Conservation (phyloP, 2,113 vertebrate genomes). For the Gadus chalcogrammus region DNA sequence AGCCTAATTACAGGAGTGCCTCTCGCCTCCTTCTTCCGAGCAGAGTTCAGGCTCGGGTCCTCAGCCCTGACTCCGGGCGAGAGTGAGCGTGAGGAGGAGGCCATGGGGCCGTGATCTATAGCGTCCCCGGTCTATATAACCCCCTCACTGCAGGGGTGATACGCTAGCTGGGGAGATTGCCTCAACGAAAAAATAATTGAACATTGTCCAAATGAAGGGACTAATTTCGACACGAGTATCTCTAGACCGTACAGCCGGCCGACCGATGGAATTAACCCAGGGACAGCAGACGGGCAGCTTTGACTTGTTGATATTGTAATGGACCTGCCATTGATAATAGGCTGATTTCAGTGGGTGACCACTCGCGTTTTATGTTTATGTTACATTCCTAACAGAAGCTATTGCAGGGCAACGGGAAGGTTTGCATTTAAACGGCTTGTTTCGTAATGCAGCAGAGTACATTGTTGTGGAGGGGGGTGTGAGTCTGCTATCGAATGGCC, state of each 20-base stretch:
- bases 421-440: slow-evolving; percentile 39
- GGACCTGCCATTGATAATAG: slow-evolving; percentile 2
- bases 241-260: too few relatives aligned
- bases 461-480: slow-evolving; percentile 13
- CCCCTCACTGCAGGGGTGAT: too few relatives aligned
- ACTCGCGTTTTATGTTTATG: slow-evolving; percentile 18
- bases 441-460: slow-evolving; percentile 37
- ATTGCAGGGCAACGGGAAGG: slow-evolving; percentile 27
- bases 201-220: too few relatives aligned
- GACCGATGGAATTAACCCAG: too few relatives aligned
- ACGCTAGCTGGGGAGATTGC: too few relatives aligned
- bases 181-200: too few relatives aligned
- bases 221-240: too few relatives aligned
- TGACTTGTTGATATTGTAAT: too few relatives aligned
- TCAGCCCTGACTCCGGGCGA: slow-evolving; percentile 29
- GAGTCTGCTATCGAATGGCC: slow-evolving; percentile 37
- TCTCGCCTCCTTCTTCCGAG: slow-evolving; percentile 36
- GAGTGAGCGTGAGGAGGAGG: slow-evolving; percentile 30
- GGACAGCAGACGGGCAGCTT: too few relatives aligned
- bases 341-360: slow-evolving; percentile 19
- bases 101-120: slow-evolving; percentile 12
- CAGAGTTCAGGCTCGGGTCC: slow-evolving; percentile 32
- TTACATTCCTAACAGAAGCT: slow-evolving; percentile 2
- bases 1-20: slow-evolving; percentile 69
- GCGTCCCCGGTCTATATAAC: too few relatives aligned